A percentile compares a stretch with the other conserved stretches of the same genome.
These are phyloP conservation scores for Grallaria varia DNA, from an alignment of 2,113 vertebrate species.

Conservation along the genomic window DNA sequence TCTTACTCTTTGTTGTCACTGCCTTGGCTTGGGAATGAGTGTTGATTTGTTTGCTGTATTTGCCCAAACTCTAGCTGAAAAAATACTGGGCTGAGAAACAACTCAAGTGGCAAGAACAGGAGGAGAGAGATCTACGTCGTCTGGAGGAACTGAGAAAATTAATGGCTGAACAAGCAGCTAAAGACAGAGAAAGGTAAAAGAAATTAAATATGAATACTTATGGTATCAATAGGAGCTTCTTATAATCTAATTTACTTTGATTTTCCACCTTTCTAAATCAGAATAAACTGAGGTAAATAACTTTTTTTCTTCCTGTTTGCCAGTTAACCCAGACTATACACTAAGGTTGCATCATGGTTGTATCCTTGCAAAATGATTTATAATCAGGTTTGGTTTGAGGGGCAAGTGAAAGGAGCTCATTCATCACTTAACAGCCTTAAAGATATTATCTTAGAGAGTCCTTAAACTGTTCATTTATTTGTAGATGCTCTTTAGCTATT, in stretches of 20 bases:
- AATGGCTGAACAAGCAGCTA: conserved; percentile 84
- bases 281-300: neutral
- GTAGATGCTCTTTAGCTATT: neutral
- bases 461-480: neutral
- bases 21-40: neutral
- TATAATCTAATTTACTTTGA: neutral
- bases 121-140: conserved; percentile 75
- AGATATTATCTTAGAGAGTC: neutral
- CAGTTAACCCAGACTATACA: neutral
- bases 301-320: neutral
- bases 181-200: conserved; percentile 85
- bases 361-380: neutral
- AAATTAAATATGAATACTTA: neutral
- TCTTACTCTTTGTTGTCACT: neutral
- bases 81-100: conserved; percentile 83
- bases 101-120: conserved; percentile 77
- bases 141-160: conserved; percentile 81
- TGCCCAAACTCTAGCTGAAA: conserved; percentile 78
- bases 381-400: neutral
- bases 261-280: neutral
- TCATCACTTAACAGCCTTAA: neutral
- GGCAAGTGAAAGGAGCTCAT: neutral
- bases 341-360: neutral
- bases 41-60: conserved; percentile 18
- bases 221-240: neutral